Base-by-base conservation (phyloP, 37 sponge, comb jelly and placozoan genomes). In the Agelas oroides region DNA sequence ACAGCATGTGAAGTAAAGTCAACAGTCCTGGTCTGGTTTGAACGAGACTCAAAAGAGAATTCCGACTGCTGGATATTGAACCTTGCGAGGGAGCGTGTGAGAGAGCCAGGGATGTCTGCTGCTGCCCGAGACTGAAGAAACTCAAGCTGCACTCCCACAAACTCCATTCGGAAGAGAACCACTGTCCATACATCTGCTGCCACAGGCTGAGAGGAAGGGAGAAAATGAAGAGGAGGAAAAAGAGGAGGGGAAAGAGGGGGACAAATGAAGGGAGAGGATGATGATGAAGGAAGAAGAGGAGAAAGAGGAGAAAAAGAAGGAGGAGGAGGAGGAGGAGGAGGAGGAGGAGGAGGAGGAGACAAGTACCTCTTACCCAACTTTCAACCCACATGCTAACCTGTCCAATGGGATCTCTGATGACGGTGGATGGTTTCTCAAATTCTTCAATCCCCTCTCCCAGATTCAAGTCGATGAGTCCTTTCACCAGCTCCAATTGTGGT, bases 401-500 rank as follows among this genome's bases (percentile, higher is more conserved):
- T 56, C 73, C 86, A 12, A 96, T 82, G 35, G 96, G 96, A 52
- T 96, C 96, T 14, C 70, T 80, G 52, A 96, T 93, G 55, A 93
- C 89, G 60, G 84, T 79, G 36, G 79, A 87, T 20, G 96, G 96
- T 56, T 90, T 93, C 79, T 96, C 94, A 88, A 98, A 98, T 73
- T 95, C 95, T 57, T 91, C 95, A 59, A 98, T 81, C 32, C 53
- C 57, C 65, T 98, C 98, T 20, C 95, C 96, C 1, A 98, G 83
- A 66, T 98, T 98, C 92, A 95, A 87, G 62, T 84, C 93, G 0
- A 98, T 63, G 30, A 98, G 84, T 16, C 94, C 96, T 67, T 96
- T 98, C 23, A 98, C 78, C 57, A 87, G 82, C 21, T 92, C 97
- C 73, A 96, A 75, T 74, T 96, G 97, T 5, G 59, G 31, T 76